Conservation (phyloP, 2,888 invertebrate genomes). For the Drosophila niveifrons region DNA sequence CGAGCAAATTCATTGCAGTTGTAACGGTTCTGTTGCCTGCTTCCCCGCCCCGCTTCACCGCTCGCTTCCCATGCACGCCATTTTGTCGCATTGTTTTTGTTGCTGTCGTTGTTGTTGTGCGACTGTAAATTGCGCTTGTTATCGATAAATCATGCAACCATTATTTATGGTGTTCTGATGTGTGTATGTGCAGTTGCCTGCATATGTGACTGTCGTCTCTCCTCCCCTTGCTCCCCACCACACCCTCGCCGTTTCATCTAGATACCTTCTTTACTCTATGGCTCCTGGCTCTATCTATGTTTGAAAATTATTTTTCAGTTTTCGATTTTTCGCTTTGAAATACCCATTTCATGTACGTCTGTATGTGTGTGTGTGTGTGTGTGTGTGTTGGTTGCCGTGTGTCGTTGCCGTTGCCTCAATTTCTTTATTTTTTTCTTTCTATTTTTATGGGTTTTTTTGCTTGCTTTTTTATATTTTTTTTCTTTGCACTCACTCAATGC, state of each 20-base stretch:
- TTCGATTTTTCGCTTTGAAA: constrained; percentile 82
- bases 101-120: constrained; percentile 68
- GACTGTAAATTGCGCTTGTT: constrained; percentile 84
- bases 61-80: constrained; percentile 57
- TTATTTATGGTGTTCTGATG: constrained; percentile 83
- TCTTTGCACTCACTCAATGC: constrained; percentile 61
- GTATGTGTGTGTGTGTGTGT: constrained; percentile 16
- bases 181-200: constrained; percentile 69
- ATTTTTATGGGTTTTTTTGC: constrained; percentile 42
- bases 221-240: neutral
- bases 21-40: constrained; percentile 51
- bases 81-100: constrained; percentile 65
- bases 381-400: constrained; percentile 44
- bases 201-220: constrained; percentile 70
- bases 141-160: constrained; percentile 85
- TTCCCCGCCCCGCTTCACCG: neutral
- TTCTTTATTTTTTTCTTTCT: constrained; percentile 45
- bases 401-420: constrained; percentile 49
- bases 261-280: neutral
- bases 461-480: constrained; percentile 40
- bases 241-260: constrained; percentile 3
- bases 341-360: constrained; percentile 73
- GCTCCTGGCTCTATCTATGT: constrained; percentile 32
- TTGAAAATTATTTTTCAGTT: constrained; percentile 80
- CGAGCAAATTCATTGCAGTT: constrained; percentile 79